These are phyloP conservation scores for Excalfactoria chinensis DNA, from an alignment of 2,113 vertebrate species.

Conservation along the genomic window DNA sequence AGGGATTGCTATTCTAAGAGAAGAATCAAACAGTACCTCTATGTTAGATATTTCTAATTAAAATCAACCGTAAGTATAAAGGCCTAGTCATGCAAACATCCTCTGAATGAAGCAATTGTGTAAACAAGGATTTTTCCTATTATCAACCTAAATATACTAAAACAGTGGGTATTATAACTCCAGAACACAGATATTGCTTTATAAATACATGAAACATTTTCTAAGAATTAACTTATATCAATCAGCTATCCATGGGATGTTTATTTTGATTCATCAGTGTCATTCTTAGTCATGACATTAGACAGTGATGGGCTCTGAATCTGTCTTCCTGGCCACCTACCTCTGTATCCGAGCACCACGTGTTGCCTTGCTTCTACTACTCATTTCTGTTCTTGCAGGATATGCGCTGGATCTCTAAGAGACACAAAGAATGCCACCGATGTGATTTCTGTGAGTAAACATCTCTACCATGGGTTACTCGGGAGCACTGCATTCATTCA, in stretches of 20 bases:
- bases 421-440: neutral
- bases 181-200: neutral
- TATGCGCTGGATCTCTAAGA: neutral
- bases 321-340: neutral
- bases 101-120: neutral
- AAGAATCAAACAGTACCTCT: neutral
- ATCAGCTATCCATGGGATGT: neutral
- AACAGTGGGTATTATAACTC: neutral
- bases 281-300: neutral
- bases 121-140: neutral
- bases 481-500: neutral
- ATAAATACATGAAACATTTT: neutral
- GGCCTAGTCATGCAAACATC: neutral
- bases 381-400: neutral
- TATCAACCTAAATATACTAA: neutral
- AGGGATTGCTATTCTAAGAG: constrained; percentile 12
- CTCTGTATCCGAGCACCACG: neutral
- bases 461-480: neutral
- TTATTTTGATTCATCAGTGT: neutral
- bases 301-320: neutral
- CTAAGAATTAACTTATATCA: neutral
- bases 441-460: neutral
- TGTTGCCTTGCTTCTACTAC: neutral
- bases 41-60: neutral
- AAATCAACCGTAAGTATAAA: neutral